A percentile compares a stretch with the other conserved stretches of the same genome.
These are phyloP conservation scores for Parapsyche elsis DNA, from an alignment of 1,140 invertebrate genomes.

Conservation along the genomic window DNA sequence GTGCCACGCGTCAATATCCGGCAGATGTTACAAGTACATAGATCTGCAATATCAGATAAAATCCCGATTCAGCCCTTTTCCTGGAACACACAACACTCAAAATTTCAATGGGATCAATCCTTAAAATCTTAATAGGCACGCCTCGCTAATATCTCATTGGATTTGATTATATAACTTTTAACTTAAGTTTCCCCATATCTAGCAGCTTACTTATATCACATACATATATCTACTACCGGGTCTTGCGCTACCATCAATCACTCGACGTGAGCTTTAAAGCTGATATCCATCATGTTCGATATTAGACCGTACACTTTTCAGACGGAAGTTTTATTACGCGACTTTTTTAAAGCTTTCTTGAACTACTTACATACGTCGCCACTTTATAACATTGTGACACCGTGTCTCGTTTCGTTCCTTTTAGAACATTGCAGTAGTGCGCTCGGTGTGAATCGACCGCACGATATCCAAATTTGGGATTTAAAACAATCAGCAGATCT, in stretches of 20 bases:
- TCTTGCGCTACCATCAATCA: slow-evolving; percentile 8
- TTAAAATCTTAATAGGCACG: too few relatives aligned
- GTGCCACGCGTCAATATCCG: slow-evolving; percentile 35
- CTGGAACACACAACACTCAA: background rate
- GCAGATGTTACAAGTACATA: slow-evolving; percentile 34
- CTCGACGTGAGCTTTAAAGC: background rate
- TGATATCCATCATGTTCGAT: slow-evolving; percentile 33
- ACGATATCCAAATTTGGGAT: too few relatives aligned
- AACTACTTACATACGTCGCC: background rate
- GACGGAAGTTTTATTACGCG: background rate
- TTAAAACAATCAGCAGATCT: too few relatives aligned
- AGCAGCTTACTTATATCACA: too few relatives aligned
- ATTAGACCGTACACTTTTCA: slow-evolving; percentile 2
- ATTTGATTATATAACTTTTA: too few relatives aligned
- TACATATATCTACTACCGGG: background rate
- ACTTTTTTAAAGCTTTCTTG: background rate
- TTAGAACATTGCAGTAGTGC: too few relatives aligned
- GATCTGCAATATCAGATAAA: slow-evolving; percentile 28
- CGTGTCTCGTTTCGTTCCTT: too few relatives aligned
- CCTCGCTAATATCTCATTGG: too few relatives aligned
- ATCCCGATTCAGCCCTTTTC: background rate
- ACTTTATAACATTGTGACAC: too few relatives aligned
- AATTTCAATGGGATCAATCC: too few relatives aligned
- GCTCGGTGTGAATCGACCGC: too few relatives aligned
- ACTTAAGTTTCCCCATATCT: too few relatives aligned